These are phyloP conservation scores for Phymastichus coffea DNA, from an alignment of 1,140 invertebrate genomes.

Conservation along the genomic window DNA sequence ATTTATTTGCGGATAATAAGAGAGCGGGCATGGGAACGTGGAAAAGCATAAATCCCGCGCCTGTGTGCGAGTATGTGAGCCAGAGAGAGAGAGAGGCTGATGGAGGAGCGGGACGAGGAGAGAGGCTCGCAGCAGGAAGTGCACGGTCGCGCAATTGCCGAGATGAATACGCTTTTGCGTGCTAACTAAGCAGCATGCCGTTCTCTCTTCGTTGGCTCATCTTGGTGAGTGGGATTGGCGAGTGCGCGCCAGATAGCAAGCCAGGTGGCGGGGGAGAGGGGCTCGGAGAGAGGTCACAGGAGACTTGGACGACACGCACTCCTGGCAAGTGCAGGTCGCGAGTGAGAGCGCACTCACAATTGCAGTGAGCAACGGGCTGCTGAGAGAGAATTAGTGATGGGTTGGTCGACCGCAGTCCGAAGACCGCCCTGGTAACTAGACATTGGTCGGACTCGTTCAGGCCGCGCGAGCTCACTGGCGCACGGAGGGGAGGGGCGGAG, in stretches of 20 bases:
- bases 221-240: constrained; percentile 1
- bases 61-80: too few species aligned
- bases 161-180: constrained; percentile 4
- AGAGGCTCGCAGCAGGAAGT: not conserved
- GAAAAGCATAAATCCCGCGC: constrained; percentile 4
- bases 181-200: not conserved
- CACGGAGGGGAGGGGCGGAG: not conserved
- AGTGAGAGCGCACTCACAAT: too few species aligned
- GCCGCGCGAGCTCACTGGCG: too few species aligned
- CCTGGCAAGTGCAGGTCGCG: too few species aligned
- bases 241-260: constrained; percentile 3
- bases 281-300: not conserved
- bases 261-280: not conserved
- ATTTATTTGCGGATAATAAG: constrained; percentile 18
- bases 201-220: not conserved
- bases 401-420: too few species aligned
- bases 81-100: too few species aligned
- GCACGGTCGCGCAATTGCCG: not conserved
- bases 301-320: too few species aligned
- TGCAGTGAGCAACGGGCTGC: too few species aligned
- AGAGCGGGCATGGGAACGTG: not conserved
- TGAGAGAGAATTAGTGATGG: too few species aligned
- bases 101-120: not conserved
- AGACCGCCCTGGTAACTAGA: too few species aligned
- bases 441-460: too few species aligned